phyloP scores from a whole-genome alignment of 2,113 vertebrate genomes.

The Hystrix cristata region DNA sequence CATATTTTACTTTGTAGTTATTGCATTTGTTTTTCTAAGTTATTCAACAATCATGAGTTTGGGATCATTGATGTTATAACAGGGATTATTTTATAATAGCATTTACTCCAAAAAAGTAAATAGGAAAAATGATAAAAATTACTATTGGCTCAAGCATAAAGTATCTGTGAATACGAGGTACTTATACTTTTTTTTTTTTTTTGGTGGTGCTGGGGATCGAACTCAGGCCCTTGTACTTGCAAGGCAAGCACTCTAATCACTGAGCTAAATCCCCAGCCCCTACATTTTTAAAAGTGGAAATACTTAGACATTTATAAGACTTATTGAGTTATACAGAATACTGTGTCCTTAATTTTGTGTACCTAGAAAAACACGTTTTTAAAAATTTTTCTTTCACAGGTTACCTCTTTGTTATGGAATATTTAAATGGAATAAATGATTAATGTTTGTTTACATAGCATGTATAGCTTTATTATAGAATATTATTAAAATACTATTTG shows the following conservation, averaged over 20 bases:
- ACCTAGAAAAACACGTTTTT: not conserved
- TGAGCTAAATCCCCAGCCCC: too few species aligned
- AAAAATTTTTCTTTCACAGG: slow-evolving; percentile 32
- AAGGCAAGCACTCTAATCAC: too few species aligned
- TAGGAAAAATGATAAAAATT: slow-evolving; percentile 31
- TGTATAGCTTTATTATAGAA: not conserved
- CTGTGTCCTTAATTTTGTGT: not conserved
- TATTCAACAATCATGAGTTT: slow-evolving; percentile 32
- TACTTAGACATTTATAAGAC: slow-evolving; percentile 52
- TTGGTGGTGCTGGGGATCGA: too few species aligned
- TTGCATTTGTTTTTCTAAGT: slow-evolving; percentile 30
- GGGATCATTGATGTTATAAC: slow-evolving; percentile 22
- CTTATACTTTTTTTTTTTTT: too few species aligned
- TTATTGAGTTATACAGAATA: not conserved
- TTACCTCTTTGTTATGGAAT: not conserved
- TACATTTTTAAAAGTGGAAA: not conserved
- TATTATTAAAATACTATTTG: not conserved
- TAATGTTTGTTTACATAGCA: not conserved
- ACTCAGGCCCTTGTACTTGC: too few species aligned
- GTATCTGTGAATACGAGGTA: not conserved
- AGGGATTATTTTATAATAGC: slow-evolving; percentile 29
- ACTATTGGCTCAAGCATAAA: not conserved
- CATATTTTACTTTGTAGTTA: slow-evolving; percentile 15
- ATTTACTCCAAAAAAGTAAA: slow-evolving; percentile 53
- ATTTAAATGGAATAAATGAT: not conserved